phyloP scores from a whole-genome alignment of 2,888 invertebrate species.

The Mechanitis messenoides region DNA sequence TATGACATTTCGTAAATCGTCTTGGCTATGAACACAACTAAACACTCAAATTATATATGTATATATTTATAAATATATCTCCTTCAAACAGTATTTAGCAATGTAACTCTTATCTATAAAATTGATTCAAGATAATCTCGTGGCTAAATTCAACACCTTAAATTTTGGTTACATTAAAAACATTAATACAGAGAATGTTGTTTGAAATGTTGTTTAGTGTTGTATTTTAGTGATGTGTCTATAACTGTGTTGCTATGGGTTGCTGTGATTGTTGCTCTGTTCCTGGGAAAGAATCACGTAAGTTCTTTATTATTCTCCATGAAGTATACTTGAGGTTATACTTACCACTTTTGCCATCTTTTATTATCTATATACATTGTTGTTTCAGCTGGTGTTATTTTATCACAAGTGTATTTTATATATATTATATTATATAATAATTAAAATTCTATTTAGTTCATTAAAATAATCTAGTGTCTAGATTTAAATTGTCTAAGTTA shows the following conservation, averaged over 20 bases:
- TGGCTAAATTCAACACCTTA: not conserved
- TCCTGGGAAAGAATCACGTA: conserved; percentile 59
- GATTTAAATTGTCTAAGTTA: too few relatives aligned
- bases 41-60: too few relatives aligned
- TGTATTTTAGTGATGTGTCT: conserved; percentile 5
- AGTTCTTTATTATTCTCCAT: conserved; percentile 36
- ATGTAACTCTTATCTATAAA: not conserved
- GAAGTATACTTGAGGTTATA: too few relatives aligned
- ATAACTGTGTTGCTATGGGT: conserved; percentile 45
- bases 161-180: not conserved
- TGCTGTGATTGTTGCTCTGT: conserved; percentile 56
- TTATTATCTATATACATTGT: not conserved
- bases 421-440: too few relatives aligned
- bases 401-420: too few relatives aligned
- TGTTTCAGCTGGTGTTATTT: too few relatives aligned
- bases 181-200: not conserved
- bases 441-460: too few relatives aligned
- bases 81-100: not conserved
- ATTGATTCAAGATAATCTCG: not conserved
- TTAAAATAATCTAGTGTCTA: too few relatives aligned
- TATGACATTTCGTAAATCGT: too few relatives aligned
- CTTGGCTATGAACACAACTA: too few relatives aligned
- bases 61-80: too few relatives aligned
- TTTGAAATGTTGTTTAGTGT: not conserved
- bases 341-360: not conserved